Conservation (phyloP, 2,797 vertebrate genomes). For the Numenius phaeopus region DNA sequence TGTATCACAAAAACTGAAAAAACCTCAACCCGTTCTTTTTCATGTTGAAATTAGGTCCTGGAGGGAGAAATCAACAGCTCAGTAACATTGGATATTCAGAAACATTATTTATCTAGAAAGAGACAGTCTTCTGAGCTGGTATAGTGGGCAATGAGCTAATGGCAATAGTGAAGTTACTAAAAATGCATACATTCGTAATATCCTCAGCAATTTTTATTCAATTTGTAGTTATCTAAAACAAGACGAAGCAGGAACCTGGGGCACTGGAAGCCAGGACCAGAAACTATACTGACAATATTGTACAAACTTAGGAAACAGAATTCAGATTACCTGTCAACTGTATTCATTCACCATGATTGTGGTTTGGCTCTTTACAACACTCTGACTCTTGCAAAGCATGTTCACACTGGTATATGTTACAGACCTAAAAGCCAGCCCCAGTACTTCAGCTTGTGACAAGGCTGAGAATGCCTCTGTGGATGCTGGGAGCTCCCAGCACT, state of each 20-base stretch:
- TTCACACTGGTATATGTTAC: neutral
- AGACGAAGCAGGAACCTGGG: neutral
- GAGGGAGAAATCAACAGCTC: neutral
- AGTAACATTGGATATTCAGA: neutral
- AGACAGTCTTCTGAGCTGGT: neutral
- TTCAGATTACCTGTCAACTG: neutral
- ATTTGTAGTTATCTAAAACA: neutral
- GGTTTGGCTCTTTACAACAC: neutral
- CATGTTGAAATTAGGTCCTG: neutral
- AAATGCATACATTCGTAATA: neutral
- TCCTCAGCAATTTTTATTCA: neutral
- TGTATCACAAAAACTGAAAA: neutral
- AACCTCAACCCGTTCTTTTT: neutral
- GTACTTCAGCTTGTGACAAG: neutral
- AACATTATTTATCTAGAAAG: neutral
- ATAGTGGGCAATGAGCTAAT: neutral
- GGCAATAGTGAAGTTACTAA: neutral
- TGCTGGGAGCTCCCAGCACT: neutral
- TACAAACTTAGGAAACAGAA: neutral
- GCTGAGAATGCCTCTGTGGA: neutral
- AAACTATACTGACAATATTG: neutral
- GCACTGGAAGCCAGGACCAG: neutral
- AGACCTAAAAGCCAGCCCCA: neutral
- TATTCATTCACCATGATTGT: neutral
- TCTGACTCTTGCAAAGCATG: neutral